A percentile compares a stretch with the other conserved stretches of the same genome.
Evolutionary conservation across 2,888 invertebrate genomes (phyloP).

Genomic region (Diplazon laetatorius): DNA sequence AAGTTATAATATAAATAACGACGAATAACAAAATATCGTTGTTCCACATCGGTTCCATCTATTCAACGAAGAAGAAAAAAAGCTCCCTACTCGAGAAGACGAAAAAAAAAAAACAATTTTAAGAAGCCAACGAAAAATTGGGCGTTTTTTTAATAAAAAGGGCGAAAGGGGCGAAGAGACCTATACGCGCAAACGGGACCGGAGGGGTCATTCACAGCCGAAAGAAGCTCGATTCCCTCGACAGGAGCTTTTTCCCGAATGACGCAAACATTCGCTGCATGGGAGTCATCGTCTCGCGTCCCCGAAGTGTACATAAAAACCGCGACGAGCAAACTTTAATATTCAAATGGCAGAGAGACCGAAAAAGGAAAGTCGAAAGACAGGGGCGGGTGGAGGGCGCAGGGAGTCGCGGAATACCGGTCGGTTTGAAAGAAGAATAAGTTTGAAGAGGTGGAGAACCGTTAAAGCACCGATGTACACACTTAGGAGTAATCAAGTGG

Average conservation of each 20-base stretch:
- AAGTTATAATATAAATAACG: too few species aligned
- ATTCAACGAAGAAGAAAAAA: too few species aligned
- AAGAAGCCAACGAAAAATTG: constrained; percentile 1
- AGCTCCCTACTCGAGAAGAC: background rate
- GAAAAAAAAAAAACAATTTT: background rate
- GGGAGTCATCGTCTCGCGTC: constrained; percentile 39
- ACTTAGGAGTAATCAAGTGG: constrained; percentile 48
- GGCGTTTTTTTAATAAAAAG: background rate
- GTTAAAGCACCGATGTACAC: constrained; percentile 40
- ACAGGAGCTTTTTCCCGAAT: constrained; percentile 65
- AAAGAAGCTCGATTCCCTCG: background rate
- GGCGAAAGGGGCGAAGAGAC: background rate
- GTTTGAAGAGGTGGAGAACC: constrained; percentile 36
- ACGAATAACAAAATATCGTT: too few species aligned
- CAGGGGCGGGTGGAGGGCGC: background rate
- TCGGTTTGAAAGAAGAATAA: constrained; percentile 35
- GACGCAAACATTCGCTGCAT: constrained; percentile 70
- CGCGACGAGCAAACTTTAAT: constrained; percentile 73
- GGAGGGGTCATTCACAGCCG: background rate
- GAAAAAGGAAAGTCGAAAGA: too few species aligned
- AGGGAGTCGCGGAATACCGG: background rate
- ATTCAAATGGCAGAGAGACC: constrained; percentile 66
- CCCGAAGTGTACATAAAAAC: constrained; percentile 69
- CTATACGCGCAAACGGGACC: background rate
- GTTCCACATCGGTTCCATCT: too few species aligned